Evolutionary conservation across 2,797 vertebrate species (phyloP).

Genomic region (Amblyopsis hoosieri): DNA sequence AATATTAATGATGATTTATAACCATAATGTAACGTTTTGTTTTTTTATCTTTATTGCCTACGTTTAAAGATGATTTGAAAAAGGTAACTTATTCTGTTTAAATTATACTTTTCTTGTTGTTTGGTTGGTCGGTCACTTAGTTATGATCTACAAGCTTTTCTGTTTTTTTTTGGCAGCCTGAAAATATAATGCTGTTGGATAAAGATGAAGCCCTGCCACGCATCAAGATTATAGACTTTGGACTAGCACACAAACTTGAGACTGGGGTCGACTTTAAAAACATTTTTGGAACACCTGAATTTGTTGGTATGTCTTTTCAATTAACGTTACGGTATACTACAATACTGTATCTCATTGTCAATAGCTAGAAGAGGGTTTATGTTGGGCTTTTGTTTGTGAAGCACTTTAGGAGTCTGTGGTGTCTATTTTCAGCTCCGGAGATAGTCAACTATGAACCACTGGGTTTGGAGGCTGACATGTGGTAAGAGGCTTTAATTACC

Average conservation of each 20-base stretch:
- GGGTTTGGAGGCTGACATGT: slow-evolving; percentile 96
- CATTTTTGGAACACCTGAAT: slow-evolving; percentile 97
- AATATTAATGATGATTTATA: slow-evolving; percentile 18
- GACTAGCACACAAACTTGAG: slow-evolving; percentile 92
- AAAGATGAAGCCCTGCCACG: slow-evolving; percentile 85
- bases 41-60: slow-evolving; percentile 47
- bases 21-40: slow-evolving; percentile 11
- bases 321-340: not conserved
- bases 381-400: slow-evolving; percentile 41
- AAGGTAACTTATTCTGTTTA: slow-evolving; percentile 46
- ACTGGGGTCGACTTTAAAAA: slow-evolving; percentile 95
- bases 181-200: slow-evolving; percentile 98
- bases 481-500: slow-evolving; percentile 80
- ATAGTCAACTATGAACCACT: slow-evolving; percentile 96
- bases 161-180: slow-evolving; percentile 80
- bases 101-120: no score
- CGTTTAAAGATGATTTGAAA: slow-evolving; percentile 39
- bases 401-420: slow-evolving; percentile 20
- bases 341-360: not conserved
- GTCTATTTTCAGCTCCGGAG: slow-evolving; percentile 92
- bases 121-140: not conserved
- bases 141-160: not conserved
- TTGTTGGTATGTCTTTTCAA: slow-evolving; percentile 85
- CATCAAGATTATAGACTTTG: slow-evolving; percentile 97
- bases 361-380: slow-evolving; percentile 6